Conservation (phyloP, 2,797 vertebrate genomes). For the Syndactyla subalaris region DNA sequence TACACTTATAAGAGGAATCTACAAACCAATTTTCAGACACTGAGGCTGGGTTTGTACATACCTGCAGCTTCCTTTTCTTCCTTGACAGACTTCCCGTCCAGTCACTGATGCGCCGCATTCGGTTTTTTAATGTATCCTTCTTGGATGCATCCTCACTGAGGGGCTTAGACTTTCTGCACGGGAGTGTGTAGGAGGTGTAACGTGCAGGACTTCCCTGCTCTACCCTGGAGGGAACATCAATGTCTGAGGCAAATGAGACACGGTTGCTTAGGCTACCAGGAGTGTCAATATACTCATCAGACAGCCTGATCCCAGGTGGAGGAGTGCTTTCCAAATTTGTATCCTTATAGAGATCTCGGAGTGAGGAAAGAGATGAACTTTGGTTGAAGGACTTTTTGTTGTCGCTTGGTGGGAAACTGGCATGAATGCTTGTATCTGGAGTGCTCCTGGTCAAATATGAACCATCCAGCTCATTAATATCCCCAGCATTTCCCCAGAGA, state of each 20-base stretch:
- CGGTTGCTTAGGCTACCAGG: conserved; percentile 76
- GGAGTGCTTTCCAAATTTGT: conserved; percentile 79
- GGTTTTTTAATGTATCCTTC: conserved; percentile 88
- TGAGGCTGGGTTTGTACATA: conserved; percentile 47
- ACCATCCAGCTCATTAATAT: conserved; percentile 84
- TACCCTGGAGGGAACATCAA: conserved; percentile 84
- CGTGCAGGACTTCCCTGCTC: conserved; percentile 77
- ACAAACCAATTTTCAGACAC: background rate
- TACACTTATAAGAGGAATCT: background rate
- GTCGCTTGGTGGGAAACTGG: conserved; percentile 59
- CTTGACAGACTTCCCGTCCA: conserved; percentile 94
- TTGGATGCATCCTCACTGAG: conserved; percentile 77
- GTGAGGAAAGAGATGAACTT: conserved; percentile 83
- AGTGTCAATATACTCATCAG: conserved; percentile 75
- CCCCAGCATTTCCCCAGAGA: conserved; percentile 87
- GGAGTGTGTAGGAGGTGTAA: conserved; percentile 90
- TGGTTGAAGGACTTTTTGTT: conserved; percentile 79
- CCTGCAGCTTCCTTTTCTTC: conserved; percentile 91
- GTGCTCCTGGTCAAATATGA: conserved; percentile 73
- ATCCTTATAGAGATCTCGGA: conserved; percentile 84
- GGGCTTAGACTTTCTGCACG: conserved; percentile 86
- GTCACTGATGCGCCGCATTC: conserved; percentile 91
- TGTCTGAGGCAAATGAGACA: conserved; percentile 86
- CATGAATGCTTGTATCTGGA: conserved; percentile 76
- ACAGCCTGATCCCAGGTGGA: conserved; percentile 76